Conservation (phyloP, 2,797 vertebrate species). For the Chaunax sp. region DNA sequence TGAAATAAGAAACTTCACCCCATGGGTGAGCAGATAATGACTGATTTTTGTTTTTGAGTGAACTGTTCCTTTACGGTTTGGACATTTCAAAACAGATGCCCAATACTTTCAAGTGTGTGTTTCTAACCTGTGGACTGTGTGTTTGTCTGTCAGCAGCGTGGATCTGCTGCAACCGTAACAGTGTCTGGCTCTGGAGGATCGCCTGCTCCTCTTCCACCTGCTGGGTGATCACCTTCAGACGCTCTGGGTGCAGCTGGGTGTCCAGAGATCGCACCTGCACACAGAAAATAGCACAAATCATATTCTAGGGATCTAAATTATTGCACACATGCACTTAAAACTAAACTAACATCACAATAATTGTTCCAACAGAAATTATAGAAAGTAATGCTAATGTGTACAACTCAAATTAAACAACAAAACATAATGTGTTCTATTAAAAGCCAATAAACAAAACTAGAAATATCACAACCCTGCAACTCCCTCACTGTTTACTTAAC, state of each 20-base stretch:
- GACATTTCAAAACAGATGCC: no score
- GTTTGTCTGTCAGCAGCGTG: slow-evolving; percentile 87
- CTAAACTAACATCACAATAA: neutral
- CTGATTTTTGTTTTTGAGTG: no score
- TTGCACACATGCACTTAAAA: no score
- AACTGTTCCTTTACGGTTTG: no score
- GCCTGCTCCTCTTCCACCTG: slow-evolving; percentile 97
- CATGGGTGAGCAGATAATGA: no score
- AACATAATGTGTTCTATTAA: neutral
- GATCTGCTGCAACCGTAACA: slow-evolving; percentile 85
- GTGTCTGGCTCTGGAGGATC: slow-evolving; percentile 87
- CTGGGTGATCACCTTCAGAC: slow-evolving; percentile 97
- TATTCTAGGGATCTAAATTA: neutral
- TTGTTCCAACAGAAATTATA: neutral
- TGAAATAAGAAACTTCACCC: no score
- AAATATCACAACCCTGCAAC: neutral
- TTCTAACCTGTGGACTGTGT: slow-evolving; percentile 88
- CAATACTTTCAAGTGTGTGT: neutral
- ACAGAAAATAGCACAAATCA: neutral
- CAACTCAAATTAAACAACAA: neutral
- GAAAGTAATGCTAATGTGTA: neutral
- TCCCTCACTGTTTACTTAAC: slow-evolving; percentile 17
- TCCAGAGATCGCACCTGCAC: slow-evolving; percentile 92
- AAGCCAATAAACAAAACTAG: neutral
- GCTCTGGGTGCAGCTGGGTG: slow-evolving; percentile 95